Base-by-base conservation (phyloP, 2,797 vertebrate genomes). In the Anas capensis region DNA sequence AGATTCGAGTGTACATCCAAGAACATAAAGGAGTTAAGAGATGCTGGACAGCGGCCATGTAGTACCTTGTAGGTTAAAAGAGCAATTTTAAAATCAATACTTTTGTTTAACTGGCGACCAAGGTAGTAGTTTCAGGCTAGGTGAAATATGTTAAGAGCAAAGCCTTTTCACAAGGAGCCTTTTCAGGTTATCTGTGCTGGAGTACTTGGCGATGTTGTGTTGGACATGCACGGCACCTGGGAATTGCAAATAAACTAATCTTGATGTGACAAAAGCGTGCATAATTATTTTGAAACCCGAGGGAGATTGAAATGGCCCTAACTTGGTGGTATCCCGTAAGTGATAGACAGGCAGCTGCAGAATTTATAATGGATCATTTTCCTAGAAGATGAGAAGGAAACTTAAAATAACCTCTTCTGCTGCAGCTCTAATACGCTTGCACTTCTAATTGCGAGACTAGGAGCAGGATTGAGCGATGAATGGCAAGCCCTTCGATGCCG, bases 201-300 rank as follows among this genome's bases (percentile, higher is more conserved):
- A 92, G 44, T 51, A 73, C 62, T 94, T 18, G 36, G 77, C 57
- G 86, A 88, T 86, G 83, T 96, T 87, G 62, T 0, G 2, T 71
- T 96, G 94, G 89, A 93, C 93, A 81, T 36, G 71, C 54, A 51
- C 5, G 38, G 81, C 65, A 5, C 91, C 40, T 75, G 92, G 93
- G 93, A 96, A 93, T 97, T 95, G 91, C 93, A 98, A 98, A 98
- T 98, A 98, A 99, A 98, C 98, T 98, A 98, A 97, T 97, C 97
- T 97, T 98, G 98, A 98, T 98, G 97, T 98, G 98, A 98, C 97
- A 98, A 98, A 98, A 97, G 94, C 97, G 97, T 48, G 96, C 91
- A 92, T 98, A 98, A 98, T 98, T 98, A 98, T 97, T 95, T 86
- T 73, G 97, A 98, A 96, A 95, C 98, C 97, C 90, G 4, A 84